Evolutionary conservation across 2,113 vertebrate species (phyloP), one percentile per base, ranked within the genome.

Genomic region (Vulpes ferrilata): DNA sequence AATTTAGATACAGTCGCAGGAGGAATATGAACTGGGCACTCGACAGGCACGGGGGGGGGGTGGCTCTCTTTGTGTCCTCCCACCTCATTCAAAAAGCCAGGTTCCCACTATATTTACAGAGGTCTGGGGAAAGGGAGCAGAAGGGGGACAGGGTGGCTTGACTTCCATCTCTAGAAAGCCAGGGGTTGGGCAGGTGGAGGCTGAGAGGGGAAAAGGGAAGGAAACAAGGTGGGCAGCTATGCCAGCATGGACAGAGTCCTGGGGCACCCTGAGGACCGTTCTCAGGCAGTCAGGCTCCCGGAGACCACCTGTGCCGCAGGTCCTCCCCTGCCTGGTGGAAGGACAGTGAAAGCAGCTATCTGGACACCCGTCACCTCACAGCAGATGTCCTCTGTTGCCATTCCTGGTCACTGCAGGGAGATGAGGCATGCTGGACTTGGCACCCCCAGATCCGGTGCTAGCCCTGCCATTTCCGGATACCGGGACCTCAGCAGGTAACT

Each of bases 1-100:
- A 99, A 99, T 99, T 99, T 98, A 99, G 99, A 99, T 98, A 99
- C 98, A 99, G 98, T 99, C 98, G 92, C 99, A 98, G 98, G 98
- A 99, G 99, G 98, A 99, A 98, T 98, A 99, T 98, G 98, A 99
- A 99, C 98, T 98, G 98, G 97, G 98, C 97, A 97, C 98, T 98
- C 98, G 95, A 98, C 98, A 98, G 98, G 98, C 98, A 98, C 98
- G 48, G 7, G 97, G 96, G 87, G 89, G 93, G 89, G 86, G 80
- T 67, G 90, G 80, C 80, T 96, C 62, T 86, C 98, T 99, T 99
- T 98, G 98, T 98, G 98, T 96, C 96, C 95, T 97, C 90, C 95
- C 97, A 97, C 98, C 97, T 98, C 98, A 99, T 99, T 98, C 98
- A 97, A 98, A 97, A 94, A 96, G 84, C 80, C 22, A 71, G 84